Percentiles rank a stretch among this genome's conserved stretches.
These are phyloP conservation scores for Cyclargus thomasi DNA, from an alignment of 1,140 invertebrate genomes.

Conservation along the genomic window DNA sequence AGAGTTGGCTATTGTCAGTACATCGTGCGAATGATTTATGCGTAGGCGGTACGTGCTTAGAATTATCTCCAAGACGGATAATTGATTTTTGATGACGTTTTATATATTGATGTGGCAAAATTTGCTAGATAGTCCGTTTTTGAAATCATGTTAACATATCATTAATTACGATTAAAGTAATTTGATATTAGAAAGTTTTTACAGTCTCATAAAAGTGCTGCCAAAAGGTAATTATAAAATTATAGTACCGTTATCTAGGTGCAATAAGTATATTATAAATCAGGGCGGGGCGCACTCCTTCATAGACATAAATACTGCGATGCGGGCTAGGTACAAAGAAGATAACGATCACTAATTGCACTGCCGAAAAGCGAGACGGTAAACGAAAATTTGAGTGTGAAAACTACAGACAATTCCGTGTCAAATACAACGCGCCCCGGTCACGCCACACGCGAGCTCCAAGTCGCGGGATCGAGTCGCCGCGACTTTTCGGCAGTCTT, in stretches of 20 bases:
- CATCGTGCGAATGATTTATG: conserved; percentile 56
- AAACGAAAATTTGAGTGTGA: conserved; percentile 51
- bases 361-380: conserved; percentile 45
- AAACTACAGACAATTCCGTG: conserved; percentile 48
- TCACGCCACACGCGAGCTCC: conserved; percentile 35
- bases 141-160: background rate
- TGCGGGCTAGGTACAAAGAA: conserved; percentile 31
- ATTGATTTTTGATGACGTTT: conserved; percentile 61
- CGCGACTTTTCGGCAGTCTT: conserved; percentile 3
- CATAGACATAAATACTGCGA: conserved; percentile 18
- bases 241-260: background rate
- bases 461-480: conserved; percentile 6
- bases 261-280: conserved; percentile 15
- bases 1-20: conserved; percentile 47
- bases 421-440: conserved; percentile 38
- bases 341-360: conserved; percentile 57
- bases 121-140: background rate
- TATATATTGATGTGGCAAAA: conserved; percentile 27
- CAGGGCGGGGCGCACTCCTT: conserved; percentile 13
- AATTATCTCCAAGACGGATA: conserved; percentile 42
- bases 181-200: too few species aligned
- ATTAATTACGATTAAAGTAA: too few species aligned
- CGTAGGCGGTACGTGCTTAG: conserved; percentile 29
- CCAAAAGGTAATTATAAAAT: conserved; percentile 6
- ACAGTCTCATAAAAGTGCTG: background rate